Conservation (phyloP, 2,888 invertebrate species). For the Drosophila atroscutellata region DNA sequence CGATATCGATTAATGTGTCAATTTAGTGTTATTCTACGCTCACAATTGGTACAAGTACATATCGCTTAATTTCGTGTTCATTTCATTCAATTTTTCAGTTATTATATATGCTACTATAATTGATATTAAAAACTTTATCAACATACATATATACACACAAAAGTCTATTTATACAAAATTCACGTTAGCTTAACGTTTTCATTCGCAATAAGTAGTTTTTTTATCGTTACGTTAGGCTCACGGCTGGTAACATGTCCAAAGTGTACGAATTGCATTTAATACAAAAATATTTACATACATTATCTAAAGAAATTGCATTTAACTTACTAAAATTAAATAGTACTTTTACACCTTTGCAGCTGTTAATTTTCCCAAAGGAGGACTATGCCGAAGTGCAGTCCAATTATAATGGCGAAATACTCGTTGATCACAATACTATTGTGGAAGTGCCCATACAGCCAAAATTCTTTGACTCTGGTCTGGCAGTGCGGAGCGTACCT, state of each 20-base stretch:
- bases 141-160: not conserved
- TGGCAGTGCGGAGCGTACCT: slow-evolving; percentile 68
- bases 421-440: slow-evolving; percentile 76
- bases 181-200: not conserved
- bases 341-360: slow-evolving; percentile 36
- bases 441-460: slow-evolving; percentile 82
- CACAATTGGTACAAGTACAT: not conserved
- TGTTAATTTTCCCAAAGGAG: slow-evolving; percentile 72
- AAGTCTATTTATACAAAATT: too few relatives aligned
- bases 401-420: slow-evolving; percentile 69
- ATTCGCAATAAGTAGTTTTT: not conserved
- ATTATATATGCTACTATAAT: not conserved
- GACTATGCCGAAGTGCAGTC: slow-evolving; percentile 80
- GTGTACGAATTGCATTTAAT: not conserved
- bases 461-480: slow-evolving; percentile 66
- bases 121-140: not conserved
- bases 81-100: not conserved
- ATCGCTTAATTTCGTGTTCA: not conserved
- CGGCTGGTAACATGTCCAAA: not conserved
- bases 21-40: not conserved
- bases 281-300: not conserved
- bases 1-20: not conserved
- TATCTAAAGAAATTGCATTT: not conserved
- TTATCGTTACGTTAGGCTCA: not conserved
- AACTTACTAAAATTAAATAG: not conserved